Evolutionary conservation across 2,797 vertebrate species (phyloP).

Genomic region (Semaprochilodus insignis): DNA sequence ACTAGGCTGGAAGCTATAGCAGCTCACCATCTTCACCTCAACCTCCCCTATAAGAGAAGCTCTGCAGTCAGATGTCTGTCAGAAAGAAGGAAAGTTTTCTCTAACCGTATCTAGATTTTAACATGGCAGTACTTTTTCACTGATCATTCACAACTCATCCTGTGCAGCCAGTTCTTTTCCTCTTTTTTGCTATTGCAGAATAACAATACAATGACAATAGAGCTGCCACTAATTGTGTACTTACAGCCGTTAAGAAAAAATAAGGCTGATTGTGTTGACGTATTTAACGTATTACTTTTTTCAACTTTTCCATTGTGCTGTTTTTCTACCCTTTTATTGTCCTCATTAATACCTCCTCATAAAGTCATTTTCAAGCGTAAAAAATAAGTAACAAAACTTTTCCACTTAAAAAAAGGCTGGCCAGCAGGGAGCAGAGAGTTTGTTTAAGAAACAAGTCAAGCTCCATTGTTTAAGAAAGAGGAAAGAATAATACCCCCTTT

Average conservation of each 20-base stretch:
- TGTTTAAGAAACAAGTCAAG: conserved; percentile 25
- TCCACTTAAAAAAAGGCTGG: conserved; percentile 19
- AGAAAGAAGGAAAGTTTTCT: not conserved
- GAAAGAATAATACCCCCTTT: conserved; percentile 42
- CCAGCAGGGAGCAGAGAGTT: conserved; percentile 25
- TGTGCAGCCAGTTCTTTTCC: not conserved
- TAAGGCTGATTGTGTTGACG: not conserved
- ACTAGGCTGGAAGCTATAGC: not conserved
- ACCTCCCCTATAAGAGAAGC: not conserved
- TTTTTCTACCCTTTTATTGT: not conserved
- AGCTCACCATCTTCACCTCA: not conserved
- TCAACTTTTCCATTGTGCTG: not conserved
- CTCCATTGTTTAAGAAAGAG: conserved; percentile 35
- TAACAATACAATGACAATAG: no score
- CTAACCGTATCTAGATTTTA: not conserved
- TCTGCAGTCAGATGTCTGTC: not conserved
- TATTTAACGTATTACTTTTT: not conserved
- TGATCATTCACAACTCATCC: not conserved
- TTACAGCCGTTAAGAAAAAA: not conserved
- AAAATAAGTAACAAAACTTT: not conserved
- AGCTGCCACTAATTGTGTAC: no score
- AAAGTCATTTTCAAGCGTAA: not conserved
- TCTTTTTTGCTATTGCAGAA: not conserved
- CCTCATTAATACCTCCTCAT: not conserved
- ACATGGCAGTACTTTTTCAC: not conserved